Conservation (phyloP, 2,888 invertebrate genomes). For the Nomada flava region DNA sequence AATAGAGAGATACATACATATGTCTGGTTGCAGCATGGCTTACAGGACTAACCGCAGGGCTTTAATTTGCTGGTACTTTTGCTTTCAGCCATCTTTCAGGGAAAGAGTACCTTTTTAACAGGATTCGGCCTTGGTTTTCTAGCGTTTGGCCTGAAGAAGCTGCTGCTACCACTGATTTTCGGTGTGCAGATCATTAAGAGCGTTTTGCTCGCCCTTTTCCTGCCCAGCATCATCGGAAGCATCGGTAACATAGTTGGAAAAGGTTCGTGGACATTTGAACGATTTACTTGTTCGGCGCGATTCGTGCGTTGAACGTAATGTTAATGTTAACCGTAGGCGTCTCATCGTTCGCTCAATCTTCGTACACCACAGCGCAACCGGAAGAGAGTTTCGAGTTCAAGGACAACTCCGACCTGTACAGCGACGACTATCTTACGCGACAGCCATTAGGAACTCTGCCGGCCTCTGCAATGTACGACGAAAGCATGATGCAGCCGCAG, state of each 20-base stretch:
- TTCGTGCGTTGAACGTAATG: too few relatives aligned
- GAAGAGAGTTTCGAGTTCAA: slow-evolving; percentile 91
- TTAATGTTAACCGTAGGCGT: slow-evolving; percentile 75
- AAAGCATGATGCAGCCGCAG: slow-evolving; percentile 76
- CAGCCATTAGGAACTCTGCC: slow-evolving; percentile 83
- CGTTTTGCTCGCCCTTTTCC: slow-evolving; percentile 92
- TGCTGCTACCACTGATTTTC: slow-evolving; percentile 92
- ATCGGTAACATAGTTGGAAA: slow-evolving; percentile 93
- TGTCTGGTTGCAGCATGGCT: slow-evolving; percentile 79
- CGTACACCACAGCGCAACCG: slow-evolving; percentile 77
- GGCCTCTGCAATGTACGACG: slow-evolving; percentile 83
- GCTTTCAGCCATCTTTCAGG: slow-evolving; percentile 84
- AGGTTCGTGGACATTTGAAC: slow-evolving; percentile 85
- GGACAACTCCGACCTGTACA: slow-evolving; percentile 87
- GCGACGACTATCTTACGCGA: slow-evolving; percentile 85
- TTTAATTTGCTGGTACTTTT: slow-evolving; percentile 83
- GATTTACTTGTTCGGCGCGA: background rate
- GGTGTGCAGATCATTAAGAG: slow-evolving; percentile 94
- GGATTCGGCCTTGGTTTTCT: slow-evolving; percentile 89
- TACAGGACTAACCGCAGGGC: slow-evolving; percentile 80
- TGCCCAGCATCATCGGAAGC: slow-evolving; percentile 93
- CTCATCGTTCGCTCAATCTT: slow-evolving; percentile 84
- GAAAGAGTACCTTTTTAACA: slow-evolving; percentile 87
- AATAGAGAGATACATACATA: slow-evolving; percentile 31
- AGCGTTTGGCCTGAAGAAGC: slow-evolving; percentile 92